Conservation (phyloP, 2,888 invertebrate species). For the Petrophora chlorosata region DNA sequence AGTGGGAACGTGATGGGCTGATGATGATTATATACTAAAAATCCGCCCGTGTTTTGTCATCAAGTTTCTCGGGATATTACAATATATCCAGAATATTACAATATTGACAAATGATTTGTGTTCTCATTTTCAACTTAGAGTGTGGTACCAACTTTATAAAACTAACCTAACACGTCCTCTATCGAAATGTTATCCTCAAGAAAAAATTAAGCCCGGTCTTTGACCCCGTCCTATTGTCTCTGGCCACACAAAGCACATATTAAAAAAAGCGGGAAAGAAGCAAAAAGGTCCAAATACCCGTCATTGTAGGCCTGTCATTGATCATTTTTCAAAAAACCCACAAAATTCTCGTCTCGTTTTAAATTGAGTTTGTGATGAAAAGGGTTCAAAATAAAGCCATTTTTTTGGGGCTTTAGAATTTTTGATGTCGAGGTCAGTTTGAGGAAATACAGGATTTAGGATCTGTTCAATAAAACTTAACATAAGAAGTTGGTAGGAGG, state of each 20-base stretch:
- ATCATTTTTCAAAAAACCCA: constrained; percentile 80
- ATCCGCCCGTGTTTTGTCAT: too few relatives aligned
- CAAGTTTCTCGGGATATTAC: too few relatives aligned
- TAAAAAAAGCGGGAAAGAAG: constrained; percentile 33
- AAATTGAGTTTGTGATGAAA: constrained; percentile 68
- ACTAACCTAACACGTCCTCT: too few relatives aligned
- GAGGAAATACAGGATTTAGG: not conserved
- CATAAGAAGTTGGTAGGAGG: too few relatives aligned
- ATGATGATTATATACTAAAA: too few relatives aligned
- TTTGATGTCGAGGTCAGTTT: not conserved
- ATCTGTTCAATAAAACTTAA: not conserved
- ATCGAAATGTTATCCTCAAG: too few relatives aligned
- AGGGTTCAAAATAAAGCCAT: constrained; percentile 34
- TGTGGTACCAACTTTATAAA: too few relatives aligned
- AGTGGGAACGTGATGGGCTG: too few relatives aligned
- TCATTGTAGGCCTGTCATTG: constrained; percentile 79
- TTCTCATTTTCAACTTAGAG: too few relatives aligned
- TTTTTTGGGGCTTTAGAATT: constrained; percentile 12
- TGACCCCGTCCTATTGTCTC: constrained; percentile 74
- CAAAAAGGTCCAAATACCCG: constrained; percentile 61
- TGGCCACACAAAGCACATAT: constrained; percentile 57
- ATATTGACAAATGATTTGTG: too few relatives aligned
- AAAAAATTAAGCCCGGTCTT: too few relatives aligned
- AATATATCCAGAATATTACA: too few relatives aligned
- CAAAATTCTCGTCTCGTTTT: constrained; percentile 56